Evolutionary conservation across 2,888 invertebrate species (phyloP).

Genomic region (Copidosoma aretas): DNA sequence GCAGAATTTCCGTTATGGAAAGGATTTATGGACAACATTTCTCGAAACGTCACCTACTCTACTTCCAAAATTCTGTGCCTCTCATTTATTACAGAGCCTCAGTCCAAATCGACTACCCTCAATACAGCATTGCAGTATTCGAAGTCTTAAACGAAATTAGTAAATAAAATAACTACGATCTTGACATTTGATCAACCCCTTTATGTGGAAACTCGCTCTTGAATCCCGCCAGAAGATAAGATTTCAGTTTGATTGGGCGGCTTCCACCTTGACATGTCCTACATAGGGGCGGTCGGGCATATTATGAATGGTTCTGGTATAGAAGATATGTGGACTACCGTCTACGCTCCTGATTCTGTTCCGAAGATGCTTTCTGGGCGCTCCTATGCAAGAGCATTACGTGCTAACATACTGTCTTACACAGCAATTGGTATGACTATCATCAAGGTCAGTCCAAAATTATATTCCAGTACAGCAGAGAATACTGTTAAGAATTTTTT

Average conservation of each 20-base stretch:
- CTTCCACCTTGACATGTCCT: background rate
- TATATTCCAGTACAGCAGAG: background rate
- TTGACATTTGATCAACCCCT: constrained; percentile 43
- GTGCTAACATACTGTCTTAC: background rate
- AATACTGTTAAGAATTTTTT: background rate
- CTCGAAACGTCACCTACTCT: background rate
- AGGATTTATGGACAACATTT: constrained; percentile 6
- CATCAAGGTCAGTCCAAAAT: background rate
- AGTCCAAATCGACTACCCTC: background rate
- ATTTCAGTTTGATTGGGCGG: constrained; percentile 27
- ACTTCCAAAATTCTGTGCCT: background rate
- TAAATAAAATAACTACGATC: constrained; percentile 41
- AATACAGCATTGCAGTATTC: constrained; percentile 12
- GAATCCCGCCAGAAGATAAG: constrained; percentile 36
- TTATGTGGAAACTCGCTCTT: constrained; percentile 44
- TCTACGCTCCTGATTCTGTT: background rate
- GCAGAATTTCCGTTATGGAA: background rate
- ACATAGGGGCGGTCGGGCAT: background rate
- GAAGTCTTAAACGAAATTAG: constrained; percentile 11
- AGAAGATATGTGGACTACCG: background rate
- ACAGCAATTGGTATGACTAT: background rate
- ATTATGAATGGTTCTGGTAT: background rate
- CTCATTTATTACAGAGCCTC: background rate
- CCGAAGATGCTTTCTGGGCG: background rate
- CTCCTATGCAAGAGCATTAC: background rate